These are phyloP conservation scores for Eubasilissa splendida DNA, from an alignment of 2,888 invertebrate genomes.

Conservation along the genomic window DNA sequence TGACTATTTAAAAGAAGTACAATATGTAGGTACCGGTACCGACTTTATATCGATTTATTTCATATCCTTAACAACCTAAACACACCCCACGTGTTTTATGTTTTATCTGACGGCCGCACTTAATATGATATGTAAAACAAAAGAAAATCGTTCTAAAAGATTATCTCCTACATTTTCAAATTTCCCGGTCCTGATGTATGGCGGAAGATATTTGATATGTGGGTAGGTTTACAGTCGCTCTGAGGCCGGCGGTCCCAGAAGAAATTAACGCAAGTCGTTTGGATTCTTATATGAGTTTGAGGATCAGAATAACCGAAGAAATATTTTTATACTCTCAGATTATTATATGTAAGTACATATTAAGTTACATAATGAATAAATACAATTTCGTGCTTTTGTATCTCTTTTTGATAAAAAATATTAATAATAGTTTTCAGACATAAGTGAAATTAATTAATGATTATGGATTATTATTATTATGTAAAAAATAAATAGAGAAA, in stretches of 20 bases:
- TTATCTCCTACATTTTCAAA: constrained; percentile 22
- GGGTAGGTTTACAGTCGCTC: constrained; percentile 27
- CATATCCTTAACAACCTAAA: too few species aligned
- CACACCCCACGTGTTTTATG: background rate
- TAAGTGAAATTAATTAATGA: too few species aligned
- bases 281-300: constrained; percentile 19
- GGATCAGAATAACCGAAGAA: constrained; percentile 16
- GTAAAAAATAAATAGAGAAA: too few species aligned
- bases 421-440: too few species aligned
- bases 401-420: too few species aligned
- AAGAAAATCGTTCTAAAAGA: constrained; percentile 18
- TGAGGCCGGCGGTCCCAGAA: constrained; percentile 2
- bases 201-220: constrained; percentile 33
- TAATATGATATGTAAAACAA: constrained; percentile 11
- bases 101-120: constrained; percentile 10
- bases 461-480: too few species aligned
- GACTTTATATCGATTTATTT: too few species aligned
- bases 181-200: constrained; percentile 22
- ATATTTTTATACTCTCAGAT: background rate
- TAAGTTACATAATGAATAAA: too few species aligned
- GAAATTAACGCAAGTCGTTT: constrained; percentile 37
- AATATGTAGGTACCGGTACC: too few species aligned
- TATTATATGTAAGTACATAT: too few species aligned
- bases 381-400: too few species aligned
- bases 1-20: too few species aligned